A percentile compares a stretch with the other conserved stretches of the same genome.
Conservation (phyloP, 2,888 invertebrate species). For the Epinotia nisella region DNA sequence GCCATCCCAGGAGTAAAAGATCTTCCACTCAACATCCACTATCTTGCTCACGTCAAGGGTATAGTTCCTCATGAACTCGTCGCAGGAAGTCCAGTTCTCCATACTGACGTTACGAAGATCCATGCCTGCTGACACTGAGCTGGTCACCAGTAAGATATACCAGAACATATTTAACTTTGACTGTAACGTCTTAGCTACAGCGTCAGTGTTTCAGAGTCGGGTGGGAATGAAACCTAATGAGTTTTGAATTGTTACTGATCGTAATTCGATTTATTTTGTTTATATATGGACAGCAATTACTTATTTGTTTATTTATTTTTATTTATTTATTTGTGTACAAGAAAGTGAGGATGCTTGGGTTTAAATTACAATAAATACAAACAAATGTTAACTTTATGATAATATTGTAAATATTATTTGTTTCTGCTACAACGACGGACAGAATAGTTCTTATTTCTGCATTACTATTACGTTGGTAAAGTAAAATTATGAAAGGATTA, state of each 20-base stretch:
- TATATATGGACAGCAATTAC: constrained; percentile 1
- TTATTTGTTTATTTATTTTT: too few species aligned
- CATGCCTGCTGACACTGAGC: constrained; percentile 7
- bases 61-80: constrained; percentile 59
- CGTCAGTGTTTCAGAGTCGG: background rate
- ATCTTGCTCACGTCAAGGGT: constrained; percentile 56
- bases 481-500: background rate
- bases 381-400: background rate
- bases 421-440: background rate
- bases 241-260: background rate
- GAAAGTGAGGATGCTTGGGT: background rate
- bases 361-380: constrained; percentile 5
- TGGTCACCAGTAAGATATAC: constrained; percentile 3
- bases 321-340: background rate
- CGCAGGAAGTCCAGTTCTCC: constrained; percentile 64
- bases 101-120: constrained; percentile 15
- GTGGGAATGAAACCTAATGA: background rate
- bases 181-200: background rate
- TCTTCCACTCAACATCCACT: constrained; percentile 66
- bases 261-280: background rate
- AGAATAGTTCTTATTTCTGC: background rate
- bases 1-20: constrained; percentile 67
- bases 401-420: background rate
- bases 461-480: background rate
- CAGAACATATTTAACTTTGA: constrained; percentile 28